Evolutionary conservation across 2,888 invertebrate genomes (phyloP).

Genomic region (Bimastos eiseni): DNA sequence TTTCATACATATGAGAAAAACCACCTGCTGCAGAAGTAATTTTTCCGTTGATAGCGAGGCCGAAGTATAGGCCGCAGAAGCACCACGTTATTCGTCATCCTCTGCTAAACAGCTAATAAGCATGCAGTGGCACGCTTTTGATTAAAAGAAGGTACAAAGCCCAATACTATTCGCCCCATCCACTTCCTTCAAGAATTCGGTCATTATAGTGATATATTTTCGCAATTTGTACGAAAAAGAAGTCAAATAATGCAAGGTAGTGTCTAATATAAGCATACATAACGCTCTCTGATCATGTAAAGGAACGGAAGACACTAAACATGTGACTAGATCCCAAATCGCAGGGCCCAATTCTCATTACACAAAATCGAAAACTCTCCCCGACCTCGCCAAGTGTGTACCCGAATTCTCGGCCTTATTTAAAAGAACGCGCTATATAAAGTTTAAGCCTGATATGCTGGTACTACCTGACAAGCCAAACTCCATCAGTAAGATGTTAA

Average conservation of each 20-base stretch:
- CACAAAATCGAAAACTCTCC: neutral
- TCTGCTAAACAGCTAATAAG: neutral
- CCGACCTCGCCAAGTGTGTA: neutral
- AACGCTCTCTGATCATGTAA: neutral
- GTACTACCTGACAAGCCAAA: constrained; percentile 7
- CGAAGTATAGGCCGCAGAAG: too few relatives aligned
- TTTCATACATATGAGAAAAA: too few relatives aligned
- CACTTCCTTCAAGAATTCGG: neutral
- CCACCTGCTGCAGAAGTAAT: too few relatives aligned
- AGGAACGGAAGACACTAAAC: neutral
- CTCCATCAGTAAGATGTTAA: constrained; percentile 13
- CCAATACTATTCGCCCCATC: neutral
- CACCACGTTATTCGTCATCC: neutral
- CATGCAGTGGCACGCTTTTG: neutral
- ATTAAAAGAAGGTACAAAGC: neutral
- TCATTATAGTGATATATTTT: neutral
- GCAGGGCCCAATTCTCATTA: neutral
- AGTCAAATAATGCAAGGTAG: neutral
- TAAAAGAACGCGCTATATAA: neutral
- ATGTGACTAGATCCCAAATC: neutral
- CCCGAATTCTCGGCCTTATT: neutral
- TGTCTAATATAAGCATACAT: neutral
- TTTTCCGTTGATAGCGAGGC: too few relatives aligned
- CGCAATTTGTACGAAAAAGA: neutral
- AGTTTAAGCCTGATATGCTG: neutral